phyloP scores from a whole-genome alignment of 2,113 vertebrate genomes.

The Verasper variegatus region DNA sequence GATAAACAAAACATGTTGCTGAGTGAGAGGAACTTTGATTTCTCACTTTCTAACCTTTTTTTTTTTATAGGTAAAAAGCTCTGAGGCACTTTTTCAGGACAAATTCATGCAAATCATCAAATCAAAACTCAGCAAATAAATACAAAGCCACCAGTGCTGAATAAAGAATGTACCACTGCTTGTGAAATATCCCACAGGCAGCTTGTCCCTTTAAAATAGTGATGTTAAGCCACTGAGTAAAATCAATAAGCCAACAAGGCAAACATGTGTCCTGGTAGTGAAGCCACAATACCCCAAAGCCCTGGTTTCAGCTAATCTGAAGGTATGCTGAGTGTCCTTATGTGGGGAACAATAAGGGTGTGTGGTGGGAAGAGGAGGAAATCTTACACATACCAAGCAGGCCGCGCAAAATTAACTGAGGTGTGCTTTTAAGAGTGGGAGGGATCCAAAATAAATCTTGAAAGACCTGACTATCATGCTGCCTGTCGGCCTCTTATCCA shows the following conservation, averaged over 20 bases:
- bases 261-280: conserved; percentile 32
- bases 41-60: too few species aligned
- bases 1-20: not conserved
- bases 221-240: conserved; percentile 14
- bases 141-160: not conserved
- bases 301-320: conserved; percentile 57
- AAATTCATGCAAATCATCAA: too few species aligned
- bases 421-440: conserved; percentile 70
- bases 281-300: conserved; percentile 46
- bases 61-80: too few species aligned
- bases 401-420: conserved; percentile 68
- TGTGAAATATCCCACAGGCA: not conserved
- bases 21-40: not conserved
- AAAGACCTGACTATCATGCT: conserved; percentile 71
- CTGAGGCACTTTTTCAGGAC: too few species aligned
- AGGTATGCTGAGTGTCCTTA: conserved; percentile 67
- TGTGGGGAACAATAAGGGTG: conserved; percentile 66
- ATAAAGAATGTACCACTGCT: not conserved
- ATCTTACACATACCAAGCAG: conserved; percentile 53
- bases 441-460: conserved; percentile 67
- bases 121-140: too few species aligned
- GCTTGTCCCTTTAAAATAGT: conserved; percentile 33
- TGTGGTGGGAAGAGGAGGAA: conserved; percentile 67
- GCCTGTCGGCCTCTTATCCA: conserved; percentile 67
- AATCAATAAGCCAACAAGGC: conserved; percentile 36